phyloP scores from a whole-genome alignment of 2,797 vertebrate genomes.

The Lagodon rhomboides region DNA sequence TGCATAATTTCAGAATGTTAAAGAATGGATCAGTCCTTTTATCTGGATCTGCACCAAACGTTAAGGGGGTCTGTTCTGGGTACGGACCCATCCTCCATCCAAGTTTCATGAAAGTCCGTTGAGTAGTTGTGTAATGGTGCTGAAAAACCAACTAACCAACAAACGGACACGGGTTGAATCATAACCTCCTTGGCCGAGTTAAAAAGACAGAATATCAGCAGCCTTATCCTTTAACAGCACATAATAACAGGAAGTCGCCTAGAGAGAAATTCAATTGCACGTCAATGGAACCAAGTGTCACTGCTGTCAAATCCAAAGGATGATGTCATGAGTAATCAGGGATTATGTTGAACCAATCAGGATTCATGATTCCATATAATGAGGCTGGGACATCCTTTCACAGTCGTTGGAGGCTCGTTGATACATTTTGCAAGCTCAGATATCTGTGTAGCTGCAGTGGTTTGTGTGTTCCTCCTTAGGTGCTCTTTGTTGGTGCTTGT shows the following conservation, averaged over 20 bases:
- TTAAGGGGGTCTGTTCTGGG: too few relatives aligned
- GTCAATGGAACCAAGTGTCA: slow-evolving; percentile 32
- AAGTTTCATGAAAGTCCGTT: too few relatives aligned
- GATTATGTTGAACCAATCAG: slow-evolving; percentile 55
- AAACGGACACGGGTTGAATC: too few relatives aligned
- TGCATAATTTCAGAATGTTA: too few relatives aligned
- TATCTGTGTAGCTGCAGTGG: not conserved
- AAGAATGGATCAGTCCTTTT: too few relatives aligned
- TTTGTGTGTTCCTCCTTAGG: slow-evolving; percentile 8
- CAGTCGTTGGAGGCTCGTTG: slow-evolving; percentile 7
- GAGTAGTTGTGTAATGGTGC: too few relatives aligned
- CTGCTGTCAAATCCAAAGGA: slow-evolving; percentile 49
- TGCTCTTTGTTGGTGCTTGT: not conserved
- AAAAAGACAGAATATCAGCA: not conserved
- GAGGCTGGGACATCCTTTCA: slow-evolving; percentile 31
- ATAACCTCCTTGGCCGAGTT: too few relatives aligned
- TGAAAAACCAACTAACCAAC: too few relatives aligned
- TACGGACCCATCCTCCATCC: too few relatives aligned
- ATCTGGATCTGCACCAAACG: too few relatives aligned
- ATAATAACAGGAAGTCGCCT: slow-evolving; percentile 18
- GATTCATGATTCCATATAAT: slow-evolving; percentile 41
- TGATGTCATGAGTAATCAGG: slow-evolving; percentile 71
- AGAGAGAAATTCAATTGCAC: slow-evolving; percentile 31
- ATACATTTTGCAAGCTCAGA: slow-evolving; percentile 12
- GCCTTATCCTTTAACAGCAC: slow-evolving; percentile 2